phyloP scores from a whole-genome alignment of 92 coral and sea anemone genomes.

The Epizoanthus scotinus region DNA sequence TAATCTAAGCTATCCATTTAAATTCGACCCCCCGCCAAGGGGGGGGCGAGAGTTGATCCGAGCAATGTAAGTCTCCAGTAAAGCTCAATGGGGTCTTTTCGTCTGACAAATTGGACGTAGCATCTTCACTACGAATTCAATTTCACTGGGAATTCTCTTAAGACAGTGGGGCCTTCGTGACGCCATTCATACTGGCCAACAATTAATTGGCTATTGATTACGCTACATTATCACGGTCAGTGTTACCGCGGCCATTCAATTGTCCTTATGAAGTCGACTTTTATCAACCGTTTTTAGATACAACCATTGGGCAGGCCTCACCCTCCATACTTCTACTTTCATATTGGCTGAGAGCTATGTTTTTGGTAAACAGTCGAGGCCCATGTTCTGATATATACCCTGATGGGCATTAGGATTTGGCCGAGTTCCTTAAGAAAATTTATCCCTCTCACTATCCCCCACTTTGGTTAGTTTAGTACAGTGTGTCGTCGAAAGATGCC shows the following conservation, averaged over 20 bases:
- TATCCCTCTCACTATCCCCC: conserved; percentile 79
- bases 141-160: conserved; percentile 76
- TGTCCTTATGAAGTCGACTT: conserved; percentile 72
- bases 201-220: conserved; percentile 90
- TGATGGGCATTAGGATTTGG: conserved; percentile 56
- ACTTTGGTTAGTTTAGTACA: conserved; percentile 85
- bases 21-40: conserved; percentile 15
- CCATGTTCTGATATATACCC: conserved; percentile 48
- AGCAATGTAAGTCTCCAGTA: conserved; percentile 75
- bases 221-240: conserved; percentile 93
- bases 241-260: conserved; percentile 95
- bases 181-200: conserved; percentile 96
- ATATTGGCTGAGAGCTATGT: conserved; percentile 89
- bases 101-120: conserved; percentile 91
- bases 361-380: conserved; percentile 98
- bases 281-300: conserved; percentile 65
- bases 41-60: conserved; percentile 24
- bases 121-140: conserved; percentile 94
- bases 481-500: conserved; percentile 28
- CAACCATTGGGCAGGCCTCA: conserved; percentile 97
- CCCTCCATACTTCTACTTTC: conserved; percentile 81
- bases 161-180: conserved; percentile 92
- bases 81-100: conserved; percentile 93
- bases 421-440: conserved; percentile 97
- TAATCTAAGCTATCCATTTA: conserved; percentile 63